Base-by-base conservation (phyloP, 2,888 invertebrate genomes). In the Azorinus chamasolen region DNA sequence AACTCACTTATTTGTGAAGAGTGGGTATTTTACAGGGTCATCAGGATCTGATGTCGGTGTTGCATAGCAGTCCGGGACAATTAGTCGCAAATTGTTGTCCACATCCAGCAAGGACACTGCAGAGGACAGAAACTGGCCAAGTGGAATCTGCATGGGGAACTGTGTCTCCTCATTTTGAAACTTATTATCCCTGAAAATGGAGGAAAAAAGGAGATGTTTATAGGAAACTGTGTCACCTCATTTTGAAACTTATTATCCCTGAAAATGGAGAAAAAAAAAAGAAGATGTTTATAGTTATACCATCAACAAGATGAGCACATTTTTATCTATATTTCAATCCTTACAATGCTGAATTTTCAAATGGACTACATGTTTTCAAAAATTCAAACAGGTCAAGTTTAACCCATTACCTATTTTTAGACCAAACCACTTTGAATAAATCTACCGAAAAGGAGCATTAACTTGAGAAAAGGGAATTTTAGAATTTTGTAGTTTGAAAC, bases 1-100 rank as follows among this genome's bases (percentile, higher is more conserved):
- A 0, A 75, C 88, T 77, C 71, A 92, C 92, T 90, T 92, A 69
- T 91, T 64, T 22, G 51, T 45, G 50, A 91, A 87, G 16, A 92
- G 81, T 5, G 80, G 72, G 69, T 89, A 87, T 4, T 75, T 73
- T 0, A 86, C 79, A 0, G 75, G 37, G 24, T 79, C 64, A 43
- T 72, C 59, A 24, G 69, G 66, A 50, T 87, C 69, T 1, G 18
- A 45, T 27, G 87, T 79, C 0, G 91, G 87, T 2, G 90, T 89
- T 1, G 91, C 88, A 59, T 80, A 78, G 61, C 91, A 91, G 51
- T 88, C 74, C 0, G 85, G 87, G 3, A 91, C 87, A 32, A 92
- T 84, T 50, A 92, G 63, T 64, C 88, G 88, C 0, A 91, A 83
- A 10, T 85, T 78, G 0, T 68, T 50, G 63, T 91, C 90, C 3